Conservation (phyloP, 2,888 invertebrate species). For the Monopis laevigella region DNA sequence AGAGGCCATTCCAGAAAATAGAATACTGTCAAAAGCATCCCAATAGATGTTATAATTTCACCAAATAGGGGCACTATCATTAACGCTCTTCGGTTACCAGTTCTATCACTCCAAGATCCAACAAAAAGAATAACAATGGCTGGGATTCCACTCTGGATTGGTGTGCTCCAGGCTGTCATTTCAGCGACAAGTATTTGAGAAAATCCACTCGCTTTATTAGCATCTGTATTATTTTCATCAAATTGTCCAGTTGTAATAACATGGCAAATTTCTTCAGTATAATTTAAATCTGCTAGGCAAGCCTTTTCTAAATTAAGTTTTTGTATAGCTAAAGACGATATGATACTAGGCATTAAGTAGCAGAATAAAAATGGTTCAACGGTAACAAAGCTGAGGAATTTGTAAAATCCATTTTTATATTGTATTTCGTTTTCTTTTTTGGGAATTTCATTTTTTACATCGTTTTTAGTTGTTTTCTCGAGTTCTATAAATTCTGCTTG, state of each 20-base stretch:
- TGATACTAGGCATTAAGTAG: conserved; percentile 69
- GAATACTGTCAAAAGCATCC: conserved; percentile 60
- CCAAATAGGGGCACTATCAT: conserved; percentile 66
- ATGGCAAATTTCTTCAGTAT: conserved; percentile 56
- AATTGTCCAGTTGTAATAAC: conserved; percentile 34
- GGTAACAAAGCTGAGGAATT: conserved; percentile 47
- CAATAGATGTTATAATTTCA: conserved; percentile 56
- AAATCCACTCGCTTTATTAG: conserved; percentile 36
- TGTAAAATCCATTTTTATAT: not conserved
- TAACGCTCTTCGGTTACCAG: conserved; percentile 64
- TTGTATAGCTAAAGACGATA: conserved; percentile 66
- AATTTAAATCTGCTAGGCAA: conserved; percentile 58
- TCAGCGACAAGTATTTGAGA: conserved; percentile 54
- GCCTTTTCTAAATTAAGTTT: conserved; percentile 67
- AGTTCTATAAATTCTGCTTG: too few species aligned
- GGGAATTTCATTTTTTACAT: conserved; percentile 8
- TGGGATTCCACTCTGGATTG: conserved; percentile 64
- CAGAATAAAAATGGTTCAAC: conserved; percentile 73
- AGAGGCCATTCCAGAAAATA: conserved; percentile 66
- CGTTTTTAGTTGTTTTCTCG: not conserved
- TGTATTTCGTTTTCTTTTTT: too few species aligned
- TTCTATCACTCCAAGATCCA: conserved; percentile 71
- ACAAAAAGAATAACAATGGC: conserved; percentile 65
- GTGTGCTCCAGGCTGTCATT: conserved; percentile 63
- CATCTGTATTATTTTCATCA: conserved; percentile 32